Base-by-base conservation (phyloP, 92 coral and sea anemone genomes). In the Zoanthus gigantus region DNA sequence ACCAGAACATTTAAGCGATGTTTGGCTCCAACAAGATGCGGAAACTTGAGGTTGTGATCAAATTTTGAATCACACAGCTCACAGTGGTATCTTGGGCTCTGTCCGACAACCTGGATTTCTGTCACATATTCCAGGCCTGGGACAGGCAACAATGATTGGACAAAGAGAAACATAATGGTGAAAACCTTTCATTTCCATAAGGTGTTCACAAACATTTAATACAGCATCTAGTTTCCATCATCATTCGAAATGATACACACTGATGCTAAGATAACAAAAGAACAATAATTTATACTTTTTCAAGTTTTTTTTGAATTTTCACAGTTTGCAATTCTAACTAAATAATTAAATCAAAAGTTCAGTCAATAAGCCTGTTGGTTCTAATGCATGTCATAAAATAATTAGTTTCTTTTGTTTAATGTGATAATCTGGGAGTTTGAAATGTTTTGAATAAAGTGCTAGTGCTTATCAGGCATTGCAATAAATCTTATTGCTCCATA, bases 41-140 rank as follows among this genome's bases (percentile, higher is more conserved):
- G 99, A 92, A 97, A 97, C 99, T 97, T 97, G 96, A 97, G 92
- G 94, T 97, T 97, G 96, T 97, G 99, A 86, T 97, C 99, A 95
- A 97, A 97, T 96, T 97, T 97, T 83, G 99, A 87, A 91, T 95
- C 97, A 83, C 99, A 97, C 74, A 97, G 92, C 89, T 96, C 92
- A 83, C 99, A 97, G 90, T 97, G 98, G 91, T 97, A 97, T 69
- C 99, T 90, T 67, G 98, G 99, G 87, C 93, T 95, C 94, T 97
- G 97, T 85, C 99, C 99, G 84, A 93, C 90, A 83, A 97, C 99
- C 98, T 97, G 99, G 95, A 97, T 95, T 90, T 97, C 99, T 46
- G 98, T 97, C 79, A 97, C 97, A 89, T 97, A 95, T 87, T 97
- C 99, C 97, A 97, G 98, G 97, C 99, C 99, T 97, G 93, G 81